These are phyloP conservation scores for Eumaeus atala DNA, from an alignment of 1,140 invertebrate species.

Conservation along the genomic window DNA sequence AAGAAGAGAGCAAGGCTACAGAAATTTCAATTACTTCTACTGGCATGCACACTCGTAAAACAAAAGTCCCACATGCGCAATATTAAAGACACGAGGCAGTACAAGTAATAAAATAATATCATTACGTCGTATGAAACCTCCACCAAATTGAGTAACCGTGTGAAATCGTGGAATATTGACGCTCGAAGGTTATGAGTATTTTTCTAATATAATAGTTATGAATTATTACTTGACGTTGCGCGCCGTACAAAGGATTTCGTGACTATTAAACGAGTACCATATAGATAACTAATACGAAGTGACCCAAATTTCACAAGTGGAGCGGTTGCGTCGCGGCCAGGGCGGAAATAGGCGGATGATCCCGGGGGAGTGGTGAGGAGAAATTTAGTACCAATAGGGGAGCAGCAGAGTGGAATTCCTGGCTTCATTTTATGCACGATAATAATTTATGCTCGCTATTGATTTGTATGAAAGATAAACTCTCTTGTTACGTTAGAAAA, in stretches of 20 bases:
- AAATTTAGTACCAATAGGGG: slow-evolving; percentile 42
- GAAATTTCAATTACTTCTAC: no score
- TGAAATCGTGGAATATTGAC: slow-evolving; percentile 10
- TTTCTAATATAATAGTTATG: slow-evolving; percentile 1
- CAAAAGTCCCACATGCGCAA: slow-evolving; percentile 1
- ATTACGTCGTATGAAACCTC: not conserved
- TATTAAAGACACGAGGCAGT: not conserved
- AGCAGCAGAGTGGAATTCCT: slow-evolving; percentile 25
- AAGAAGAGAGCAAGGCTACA: no score
- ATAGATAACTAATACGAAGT: slow-evolving; percentile 54
- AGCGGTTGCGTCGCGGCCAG: slow-evolving; percentile 32
- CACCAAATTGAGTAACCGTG: slow-evolving; percentile 5
- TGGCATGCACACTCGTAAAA: no score
- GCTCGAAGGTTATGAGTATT: slow-evolving; percentile 4
- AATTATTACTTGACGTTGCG: not conserved
- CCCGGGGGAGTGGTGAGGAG: slow-evolving; percentile 37
- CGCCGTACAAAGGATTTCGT: slow-evolving; percentile 24
- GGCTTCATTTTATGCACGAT: slow-evolving; percentile 17
- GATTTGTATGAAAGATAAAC: not conserved
- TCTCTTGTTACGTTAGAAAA: not conserved
- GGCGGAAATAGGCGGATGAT: slow-evolving; percentile 47
- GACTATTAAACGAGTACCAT: slow-evolving; percentile 41
- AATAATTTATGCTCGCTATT: slow-evolving; percentile 4
- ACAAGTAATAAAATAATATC: slow-evolving; percentile 3
- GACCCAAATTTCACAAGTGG: slow-evolving; percentile 60